Evolutionary conservation across 2,797 vertebrate species (phyloP), one percentile per base, ranked within the genome.

Genomic region (Thunnus albacares): DNA sequence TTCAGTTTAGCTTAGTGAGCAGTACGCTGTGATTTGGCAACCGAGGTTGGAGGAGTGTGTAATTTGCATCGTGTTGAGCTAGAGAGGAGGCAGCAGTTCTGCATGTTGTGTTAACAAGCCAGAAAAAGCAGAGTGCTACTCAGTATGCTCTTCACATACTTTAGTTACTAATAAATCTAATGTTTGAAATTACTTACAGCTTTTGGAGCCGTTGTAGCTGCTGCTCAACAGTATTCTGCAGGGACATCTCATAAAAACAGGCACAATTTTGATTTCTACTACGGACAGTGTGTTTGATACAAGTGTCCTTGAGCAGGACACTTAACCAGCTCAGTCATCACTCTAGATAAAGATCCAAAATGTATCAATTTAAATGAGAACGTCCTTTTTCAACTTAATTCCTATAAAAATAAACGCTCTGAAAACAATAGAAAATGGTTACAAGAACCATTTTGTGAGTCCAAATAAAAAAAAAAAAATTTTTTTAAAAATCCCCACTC

Each of bases 51-150:
- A 51, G 38, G 8, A 80, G 52, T 55, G 61, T 76, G 59, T 66
- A 45, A 86, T 82, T 75, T 82, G 62, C 74, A 88, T 90, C 24
- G 52, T 20, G 52, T 49, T 62, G 58, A 85, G 64, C 13, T 5
- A 30, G n/a, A 45, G 56, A 76, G 45, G 81, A 82, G 24, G 74
- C 51, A 45, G 74, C 28, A 55, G 8, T 17, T 22, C 18, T n/a
- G 28, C 53, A 17, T 60, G 52, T 61, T 77, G 60, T 51, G 71
- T 38, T 80, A 76, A 75, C 55, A 79, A 74, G 71, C 45, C 60
- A 28, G 20, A 71, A 33, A 38, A 75, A 56, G 51, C 63, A 71
- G 57, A 72, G 61, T 17, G 5, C 55, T 43, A 12, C 53, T 75
- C 45, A 79, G 63, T 60, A 80, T 28, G 64, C 70, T 63, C 33